phyloP scores from a whole-genome alignment of 2,888 invertebrate genomes.

The Hoplodrina blanda region DNA sequence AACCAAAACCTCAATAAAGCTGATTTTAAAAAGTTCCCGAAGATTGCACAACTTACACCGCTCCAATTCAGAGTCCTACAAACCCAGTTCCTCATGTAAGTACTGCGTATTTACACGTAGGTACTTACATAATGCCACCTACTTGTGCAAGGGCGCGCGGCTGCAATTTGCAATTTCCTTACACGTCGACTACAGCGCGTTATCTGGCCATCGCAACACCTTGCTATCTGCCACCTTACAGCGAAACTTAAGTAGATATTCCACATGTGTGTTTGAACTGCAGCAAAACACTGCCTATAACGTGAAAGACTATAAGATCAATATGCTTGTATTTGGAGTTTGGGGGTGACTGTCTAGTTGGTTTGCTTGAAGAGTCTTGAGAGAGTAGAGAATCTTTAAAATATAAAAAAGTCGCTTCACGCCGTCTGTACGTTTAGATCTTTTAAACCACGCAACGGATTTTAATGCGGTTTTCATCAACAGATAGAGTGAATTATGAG shows the following conservation, averaged over 20 bases:
- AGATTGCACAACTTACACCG: conserved; percentile 6
- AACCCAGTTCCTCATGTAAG: conserved; percentile 51
- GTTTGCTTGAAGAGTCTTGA: no score
- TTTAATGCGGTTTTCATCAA: no score
- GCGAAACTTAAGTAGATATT: conserved; percentile 37
- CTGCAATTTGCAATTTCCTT: conserved; percentile 65
- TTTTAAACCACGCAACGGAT: no score
- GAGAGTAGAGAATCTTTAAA: no score
- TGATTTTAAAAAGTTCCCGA: neutral
- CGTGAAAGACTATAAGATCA: no score
- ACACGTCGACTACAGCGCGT: conserved; percentile 50
- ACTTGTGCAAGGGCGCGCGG: conserved; percentile 26
- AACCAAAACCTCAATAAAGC: neutral
- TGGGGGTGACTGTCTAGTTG: no score
- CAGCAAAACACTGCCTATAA: neutral
- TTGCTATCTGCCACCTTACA: conserved; percentile 42
- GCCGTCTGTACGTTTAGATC: no score
- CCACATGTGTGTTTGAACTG: conserved; percentile 37
- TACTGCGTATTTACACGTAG: conserved; percentile 10
- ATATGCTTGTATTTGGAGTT: neutral
- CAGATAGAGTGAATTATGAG: no score
- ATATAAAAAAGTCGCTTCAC: no score
- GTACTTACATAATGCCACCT: conserved; percentile 10
- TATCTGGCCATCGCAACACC: conserved; percentile 65
- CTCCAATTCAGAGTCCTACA: conserved; percentile 37